These are phyloP conservation scores for Scaptomyza graminum DNA, from an alignment of 1,140 invertebrate genomes.

Conservation along the genomic window DNA sequence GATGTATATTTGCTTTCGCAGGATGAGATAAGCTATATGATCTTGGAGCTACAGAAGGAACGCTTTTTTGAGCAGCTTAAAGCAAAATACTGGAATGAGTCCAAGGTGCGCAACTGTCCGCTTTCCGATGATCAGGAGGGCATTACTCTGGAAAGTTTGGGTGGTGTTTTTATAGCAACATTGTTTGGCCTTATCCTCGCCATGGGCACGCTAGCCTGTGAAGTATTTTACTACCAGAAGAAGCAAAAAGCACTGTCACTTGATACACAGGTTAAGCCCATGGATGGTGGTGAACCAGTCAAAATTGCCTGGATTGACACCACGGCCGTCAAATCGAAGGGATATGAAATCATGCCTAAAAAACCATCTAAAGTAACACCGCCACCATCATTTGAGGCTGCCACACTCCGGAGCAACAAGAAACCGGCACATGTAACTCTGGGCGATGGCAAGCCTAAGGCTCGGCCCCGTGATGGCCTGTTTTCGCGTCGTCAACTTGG, in stretches of 20 bases:
- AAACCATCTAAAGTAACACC: slow-evolving; percentile 51
- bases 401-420: slow-evolving; percentile 62
- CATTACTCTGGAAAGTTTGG: slow-evolving; percentile 94
- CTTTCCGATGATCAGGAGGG: slow-evolving; percentile 92
- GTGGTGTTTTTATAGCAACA: slow-evolving; percentile 95
- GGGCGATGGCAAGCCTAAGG: slow-evolving; percentile 62
- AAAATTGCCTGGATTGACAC: slow-evolving; percentile 23
- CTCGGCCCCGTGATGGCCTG: slow-evolving; percentile 45
- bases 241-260: slow-evolving; percentile 32
- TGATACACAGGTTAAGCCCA: slow-evolving; percentile 61
- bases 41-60: slow-evolving; percentile 93
- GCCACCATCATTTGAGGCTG: slow-evolving; percentile 66
- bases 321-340: neutral
- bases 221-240: slow-evolving; percentile 91
- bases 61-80: slow-evolving; percentile 91
- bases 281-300: neutral
- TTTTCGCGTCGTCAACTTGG: slow-evolving; percentile 40
- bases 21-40: slow-evolving; percentile 91
- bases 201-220: slow-evolving; percentile 91
- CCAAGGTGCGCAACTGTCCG: slow-evolving; percentile 87
- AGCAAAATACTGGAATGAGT: slow-evolving; percentile 93
- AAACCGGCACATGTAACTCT: slow-evolving; percentile 44
- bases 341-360: neutral
- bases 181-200: slow-evolving; percentile 92
- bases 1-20: slow-evolving; percentile 60